Evolutionary conservation across 2,113 vertebrate species (phyloP).

Genomic region (Cinclus mexicanus): DNA sequence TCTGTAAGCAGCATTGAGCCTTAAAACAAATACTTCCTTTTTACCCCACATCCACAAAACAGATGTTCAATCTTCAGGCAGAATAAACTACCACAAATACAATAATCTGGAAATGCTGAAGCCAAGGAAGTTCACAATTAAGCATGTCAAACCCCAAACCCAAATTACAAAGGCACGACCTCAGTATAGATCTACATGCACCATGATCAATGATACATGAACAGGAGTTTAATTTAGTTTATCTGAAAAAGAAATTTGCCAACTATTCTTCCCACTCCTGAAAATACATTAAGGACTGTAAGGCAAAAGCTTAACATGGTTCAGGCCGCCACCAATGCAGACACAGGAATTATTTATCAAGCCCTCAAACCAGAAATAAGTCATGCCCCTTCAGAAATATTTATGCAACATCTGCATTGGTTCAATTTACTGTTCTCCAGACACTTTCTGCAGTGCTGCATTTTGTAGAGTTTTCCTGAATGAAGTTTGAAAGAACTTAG

Average conservation of each 20-base stretch:
- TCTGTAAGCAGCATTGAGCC: not conserved
- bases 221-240: slow-evolving; percentile 31
- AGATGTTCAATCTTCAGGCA: slow-evolving; percentile 39
- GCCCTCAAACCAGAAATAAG: not conserved
- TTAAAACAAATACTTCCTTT: not conserved
- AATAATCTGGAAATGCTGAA: slow-evolving; percentile 41
- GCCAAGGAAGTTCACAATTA: slow-evolving; percentile 41
- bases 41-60: not conserved
- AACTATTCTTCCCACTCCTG: not conserved
- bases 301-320: not conserved
- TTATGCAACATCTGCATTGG: not conserved
- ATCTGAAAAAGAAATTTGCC: slow-evolving; percentile 45
- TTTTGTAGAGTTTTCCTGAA: slow-evolving; percentile 28
- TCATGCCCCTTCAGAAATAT: slow-evolving; percentile 1
- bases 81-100: slow-evolving; percentile 53
- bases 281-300: not conserved
- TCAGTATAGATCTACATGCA: not conserved
- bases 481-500: slow-evolving; percentile 57
- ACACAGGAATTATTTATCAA: not conserved
- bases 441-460: not conserved
- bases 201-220: not conserved
- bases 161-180: slow-evolving; percentile 34
- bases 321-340: not conserved
- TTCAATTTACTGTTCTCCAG: not conserved
- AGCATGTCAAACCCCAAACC: slow-evolving; percentile 20